Conservation (phyloP, 2,797 vertebrate species). For the Lateolabrax maculatus region DNA sequence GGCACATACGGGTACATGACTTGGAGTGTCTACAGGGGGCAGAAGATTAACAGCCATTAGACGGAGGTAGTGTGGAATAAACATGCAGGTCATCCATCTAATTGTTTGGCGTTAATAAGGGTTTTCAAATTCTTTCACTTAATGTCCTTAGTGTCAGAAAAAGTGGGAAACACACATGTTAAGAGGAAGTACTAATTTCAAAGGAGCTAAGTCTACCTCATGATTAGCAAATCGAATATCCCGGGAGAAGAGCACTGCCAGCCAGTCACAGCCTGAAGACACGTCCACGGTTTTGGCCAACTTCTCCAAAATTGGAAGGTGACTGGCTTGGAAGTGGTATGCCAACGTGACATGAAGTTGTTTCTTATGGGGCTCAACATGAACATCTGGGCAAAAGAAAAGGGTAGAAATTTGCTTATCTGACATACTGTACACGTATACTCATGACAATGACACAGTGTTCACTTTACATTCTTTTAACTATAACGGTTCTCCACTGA, state of each 20-base stretch:
- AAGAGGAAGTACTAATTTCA: background rate
- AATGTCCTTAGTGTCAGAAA: background rate
- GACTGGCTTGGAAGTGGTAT: conserved; percentile 96
- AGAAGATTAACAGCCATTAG: conserved; percentile 23
- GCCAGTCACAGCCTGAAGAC: conserved; percentile 94
- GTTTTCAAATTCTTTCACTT: background rate
- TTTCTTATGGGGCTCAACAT: conserved; percentile 97
- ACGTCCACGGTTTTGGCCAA: conserved; percentile 92
- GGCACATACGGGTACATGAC: conserved; percentile 97
- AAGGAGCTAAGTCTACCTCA: conserved; percentile 84
- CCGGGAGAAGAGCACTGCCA: conserved; percentile 94
- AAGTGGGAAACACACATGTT: background rate
- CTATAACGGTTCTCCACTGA: background rate
- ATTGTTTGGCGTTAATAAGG: background rate
- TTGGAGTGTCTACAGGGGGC: conserved; percentile 89
- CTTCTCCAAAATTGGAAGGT: conserved; percentile 93
- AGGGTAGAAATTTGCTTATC: background rate
- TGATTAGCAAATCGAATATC: conserved; percentile 98
- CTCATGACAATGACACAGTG: background rate
- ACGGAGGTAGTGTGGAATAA: background rate
- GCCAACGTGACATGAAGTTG: conserved; percentile 98
- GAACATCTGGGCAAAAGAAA: conserved; percentile 87
- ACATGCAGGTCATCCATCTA: background rate
- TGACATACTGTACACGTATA: background rate
- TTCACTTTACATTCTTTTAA: background rate